These are phyloP conservation scores for Amiota communis DNA, from an alignment of 2,888 invertebrate species.

Conservation along the genomic window DNA sequence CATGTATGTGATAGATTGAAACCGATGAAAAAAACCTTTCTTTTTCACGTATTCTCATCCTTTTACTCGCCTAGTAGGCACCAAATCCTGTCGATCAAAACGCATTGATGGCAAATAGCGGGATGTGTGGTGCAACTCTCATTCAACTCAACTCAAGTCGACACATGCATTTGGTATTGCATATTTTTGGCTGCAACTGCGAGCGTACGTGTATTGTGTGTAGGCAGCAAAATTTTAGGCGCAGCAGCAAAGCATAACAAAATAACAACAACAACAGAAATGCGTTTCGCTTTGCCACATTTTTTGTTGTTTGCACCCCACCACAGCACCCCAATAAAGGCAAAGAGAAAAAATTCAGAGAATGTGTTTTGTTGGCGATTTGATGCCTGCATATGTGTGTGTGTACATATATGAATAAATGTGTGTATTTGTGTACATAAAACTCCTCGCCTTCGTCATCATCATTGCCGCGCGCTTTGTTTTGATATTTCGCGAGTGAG, in stretches of 20 bases:
- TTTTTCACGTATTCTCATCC: no score
- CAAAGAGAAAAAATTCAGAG: no score
- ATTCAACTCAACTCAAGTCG: constrained; percentile 4
- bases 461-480: constrained; percentile 57
- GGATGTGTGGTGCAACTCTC: constrained; percentile 32
- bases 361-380: constrained; percentile 13
- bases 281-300: constrained; percentile 49
- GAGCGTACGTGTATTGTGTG: constrained; percentile 16
- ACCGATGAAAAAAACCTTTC: no score
- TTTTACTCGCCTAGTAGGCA: no score
- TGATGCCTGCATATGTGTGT: constrained; percentile 26
- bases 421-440: constrained; percentile 32
- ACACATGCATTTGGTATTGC: constrained; percentile 43
- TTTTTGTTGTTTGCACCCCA: constrained; percentile 10
- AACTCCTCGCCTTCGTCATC: constrained; percentile 38
- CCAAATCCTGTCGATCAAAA: constrained; percentile 15
- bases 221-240: constrained; percentile 58
- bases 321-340: background rate
- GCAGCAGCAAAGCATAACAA: constrained; percentile 43
- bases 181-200: constrained; percentile 55
- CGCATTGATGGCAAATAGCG: constrained; percentile 38
- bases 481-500: constrained; percentile 59
- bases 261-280: constrained; percentile 19
- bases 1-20: no score
- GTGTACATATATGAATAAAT: constrained; percentile 39